A percentile compares a stretch with the other conserved stretches of the same genome.
These are phyloP conservation scores for Dolichomitus sp. DNA, from an alignment of 2,888 invertebrate genomes.

Conservation along the genomic window DNA sequence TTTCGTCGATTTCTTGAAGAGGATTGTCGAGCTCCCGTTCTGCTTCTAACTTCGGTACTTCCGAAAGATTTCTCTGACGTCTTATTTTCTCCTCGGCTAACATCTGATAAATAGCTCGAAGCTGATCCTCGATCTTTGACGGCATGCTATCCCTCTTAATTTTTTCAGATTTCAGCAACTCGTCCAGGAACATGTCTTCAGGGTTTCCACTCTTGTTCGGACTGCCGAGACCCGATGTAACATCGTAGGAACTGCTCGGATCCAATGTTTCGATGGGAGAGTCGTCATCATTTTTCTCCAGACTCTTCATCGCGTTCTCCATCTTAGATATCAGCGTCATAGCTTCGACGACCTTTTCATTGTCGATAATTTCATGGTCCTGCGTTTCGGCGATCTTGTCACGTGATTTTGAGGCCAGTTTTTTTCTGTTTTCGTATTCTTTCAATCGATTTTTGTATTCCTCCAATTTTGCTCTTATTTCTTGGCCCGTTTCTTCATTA, in stretches of 20 bases:
- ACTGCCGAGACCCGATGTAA: conserved; percentile 21
- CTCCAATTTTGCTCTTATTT: conserved; percentile 72
- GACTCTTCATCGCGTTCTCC: conserved; percentile 69
- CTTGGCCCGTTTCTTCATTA: conserved; percentile 67
- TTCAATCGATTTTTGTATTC: conserved; percentile 74
- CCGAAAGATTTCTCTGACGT: conserved; percentile 19
- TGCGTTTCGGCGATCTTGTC: conserved; percentile 9
- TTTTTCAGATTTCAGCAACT: conserved; percentile 71
- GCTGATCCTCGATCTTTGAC: conserved; percentile 69
- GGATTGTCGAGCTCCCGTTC: not conserved
- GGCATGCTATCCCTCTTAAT: conserved; percentile 70
- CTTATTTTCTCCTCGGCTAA: conserved; percentile 65
- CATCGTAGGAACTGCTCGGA: conserved; percentile 30
- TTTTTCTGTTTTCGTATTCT: conserved; percentile 68
- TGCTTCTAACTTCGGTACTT: not conserved
- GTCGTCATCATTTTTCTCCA: conserved; percentile 45
- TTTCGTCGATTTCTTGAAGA: not conserved
- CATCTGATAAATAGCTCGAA: conserved; percentile 67
- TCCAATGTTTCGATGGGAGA: conserved; percentile 4
- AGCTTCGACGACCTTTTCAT: conserved; percentile 72
- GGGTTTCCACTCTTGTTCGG: conserved; percentile 10
- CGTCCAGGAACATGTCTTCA: conserved; percentile 68
- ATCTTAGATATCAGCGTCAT: conserved; percentile 72
- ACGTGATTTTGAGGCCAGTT: conserved; percentile 42
- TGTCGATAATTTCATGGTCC: conserved; percentile 65